Percentiles rank a stretch among this genome's conserved stretches.
Conservation (phyloP, 2,797 vertebrate genomes). For the Synaphobranchus kaupii region DNA sequence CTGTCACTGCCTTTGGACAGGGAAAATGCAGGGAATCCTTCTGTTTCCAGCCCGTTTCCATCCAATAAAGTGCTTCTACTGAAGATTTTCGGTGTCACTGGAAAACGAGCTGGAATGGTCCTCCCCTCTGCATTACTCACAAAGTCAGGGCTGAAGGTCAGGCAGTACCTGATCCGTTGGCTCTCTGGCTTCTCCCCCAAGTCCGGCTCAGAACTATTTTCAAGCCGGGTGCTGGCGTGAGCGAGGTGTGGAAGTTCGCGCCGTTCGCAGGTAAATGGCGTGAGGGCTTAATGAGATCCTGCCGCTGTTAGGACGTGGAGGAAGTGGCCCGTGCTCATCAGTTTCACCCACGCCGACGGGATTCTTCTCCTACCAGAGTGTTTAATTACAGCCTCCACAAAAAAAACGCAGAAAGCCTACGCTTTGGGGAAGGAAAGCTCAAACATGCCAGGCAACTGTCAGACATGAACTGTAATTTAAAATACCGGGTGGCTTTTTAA, state of each 20-base stretch:
- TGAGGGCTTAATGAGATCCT: neutral
- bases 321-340: neutral
- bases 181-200: neutral
- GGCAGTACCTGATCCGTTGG: neutral
- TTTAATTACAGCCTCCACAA: constrained; percentile 11
- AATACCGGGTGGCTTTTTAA: neutral
- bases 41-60: neutral
- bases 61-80: neutral
- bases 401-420: neutral
- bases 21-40: neutral
- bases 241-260: neutral
- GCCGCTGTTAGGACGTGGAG: neutral
- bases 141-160: neutral
- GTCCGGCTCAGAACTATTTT: neutral
- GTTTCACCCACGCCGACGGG: neutral
- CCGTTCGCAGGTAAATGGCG: neutral
- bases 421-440: constrained; percentile 1
- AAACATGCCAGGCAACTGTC: neutral
- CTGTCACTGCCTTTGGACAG: no score
- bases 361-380: constrained; percentile 6
- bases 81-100: neutral
- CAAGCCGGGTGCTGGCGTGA: neutral
- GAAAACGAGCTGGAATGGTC: neutral
- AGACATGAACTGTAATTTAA: constrained; percentile 5
- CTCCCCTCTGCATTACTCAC: neutral